Conservation (phyloP, 1,140 invertebrate species). For the Rhyacophila brunnea region DNA sequence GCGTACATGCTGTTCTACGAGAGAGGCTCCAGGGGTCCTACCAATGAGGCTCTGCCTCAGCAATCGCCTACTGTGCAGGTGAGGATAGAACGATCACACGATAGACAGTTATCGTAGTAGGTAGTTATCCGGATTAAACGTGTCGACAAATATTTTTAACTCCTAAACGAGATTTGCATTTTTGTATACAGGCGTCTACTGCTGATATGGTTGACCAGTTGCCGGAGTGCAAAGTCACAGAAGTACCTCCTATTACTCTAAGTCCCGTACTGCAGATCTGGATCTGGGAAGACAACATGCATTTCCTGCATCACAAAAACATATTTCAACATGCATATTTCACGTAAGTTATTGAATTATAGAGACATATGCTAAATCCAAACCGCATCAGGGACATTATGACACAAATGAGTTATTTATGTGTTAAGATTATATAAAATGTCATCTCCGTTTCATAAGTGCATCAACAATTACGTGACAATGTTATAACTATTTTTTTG, state of each 20-base stretch:
- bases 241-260: conserved; percentile 43
- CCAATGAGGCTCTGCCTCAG: conserved; percentile 48
- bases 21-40: conserved; percentile 55
- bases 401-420: no score
- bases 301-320: conserved; percentile 92
- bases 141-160: no score
- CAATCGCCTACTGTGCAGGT: conserved; percentile 50
- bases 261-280: conserved; percentile 82
- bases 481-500: no score
- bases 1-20: conserved; percentile 98
- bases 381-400: no score
- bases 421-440: no score
- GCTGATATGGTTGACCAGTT: conserved; percentile 28
- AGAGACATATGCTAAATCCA: no score
- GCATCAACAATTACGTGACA: no score
- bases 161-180: no score
- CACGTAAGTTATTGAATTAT: conserved; percentile 75
- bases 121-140: no score
- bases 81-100: no score
- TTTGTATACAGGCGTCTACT: conserved; percentile 26
- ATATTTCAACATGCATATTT: conserved; percentile 95
- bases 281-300: conserved; percentile 96
- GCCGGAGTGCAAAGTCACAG: conserved; percentile 22
- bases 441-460: no score
- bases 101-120: no score